phyloP scores from a whole-genome alignment of 2,113 vertebrate genomes.

The Ophthalmolycus amberensis region DNA sequence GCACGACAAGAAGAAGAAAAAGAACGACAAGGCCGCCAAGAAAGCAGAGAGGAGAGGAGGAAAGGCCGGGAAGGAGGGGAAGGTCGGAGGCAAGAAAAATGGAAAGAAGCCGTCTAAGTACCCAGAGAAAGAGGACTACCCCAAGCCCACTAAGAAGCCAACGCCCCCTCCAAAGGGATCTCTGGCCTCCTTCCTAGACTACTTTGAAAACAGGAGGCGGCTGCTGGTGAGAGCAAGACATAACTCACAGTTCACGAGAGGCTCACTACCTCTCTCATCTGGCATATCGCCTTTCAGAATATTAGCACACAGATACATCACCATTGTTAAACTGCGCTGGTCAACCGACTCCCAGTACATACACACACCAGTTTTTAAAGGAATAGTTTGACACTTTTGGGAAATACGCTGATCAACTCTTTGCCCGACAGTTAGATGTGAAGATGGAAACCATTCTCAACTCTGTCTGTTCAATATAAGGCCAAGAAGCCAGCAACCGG shows the following conservation, averaged over 20 bases:
- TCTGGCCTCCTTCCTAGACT: conserved; percentile 87
- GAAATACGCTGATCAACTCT: neutral
- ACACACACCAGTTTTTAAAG: neutral
- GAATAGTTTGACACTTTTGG: neutral
- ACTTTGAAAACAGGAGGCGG: conserved; percentile 94
- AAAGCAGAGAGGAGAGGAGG: conserved; percentile 87
- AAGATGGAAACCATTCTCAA: neutral
- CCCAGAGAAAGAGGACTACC: conserved; percentile 84
- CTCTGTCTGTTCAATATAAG: neutral
- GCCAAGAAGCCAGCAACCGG: neutral
- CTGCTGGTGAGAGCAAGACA: conserved; percentile 90
- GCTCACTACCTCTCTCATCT: neutral
- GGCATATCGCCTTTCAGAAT: neutral
- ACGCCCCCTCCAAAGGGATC: conserved; percentile 80
- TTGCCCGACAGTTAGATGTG: neutral
- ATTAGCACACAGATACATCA: neutral
- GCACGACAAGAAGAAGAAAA: conserved; percentile 91
- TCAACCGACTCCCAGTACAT: neutral
- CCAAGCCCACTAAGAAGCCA: conserved; percentile 85
- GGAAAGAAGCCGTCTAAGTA: conserved; percentile 85
- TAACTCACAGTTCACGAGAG: neutral
- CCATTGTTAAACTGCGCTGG: neutral
- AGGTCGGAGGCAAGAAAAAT: conserved; percentile 85
- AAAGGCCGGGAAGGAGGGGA: conserved; percentile 79
- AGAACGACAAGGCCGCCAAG: conserved; percentile 87